Conservation (phyloP, 2,888 invertebrate genomes). For the Hanleya hanleyi region DNA sequence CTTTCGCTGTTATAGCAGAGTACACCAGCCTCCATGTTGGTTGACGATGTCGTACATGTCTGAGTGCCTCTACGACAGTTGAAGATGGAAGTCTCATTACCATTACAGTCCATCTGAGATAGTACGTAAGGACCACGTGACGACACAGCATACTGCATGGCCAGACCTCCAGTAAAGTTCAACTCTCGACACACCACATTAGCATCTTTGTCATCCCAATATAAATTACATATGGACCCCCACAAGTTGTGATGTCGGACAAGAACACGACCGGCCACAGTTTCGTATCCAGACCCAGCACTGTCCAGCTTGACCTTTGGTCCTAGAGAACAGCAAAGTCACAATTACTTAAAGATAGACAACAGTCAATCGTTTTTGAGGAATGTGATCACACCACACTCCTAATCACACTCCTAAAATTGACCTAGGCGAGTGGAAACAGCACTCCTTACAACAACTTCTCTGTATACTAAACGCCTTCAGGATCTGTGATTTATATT, state of each 20-base stretch:
- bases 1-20: slow-evolving; percentile 6
- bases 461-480: too few species aligned
- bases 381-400: too few species aligned
- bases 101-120: not conserved
- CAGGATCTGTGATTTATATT: too few species aligned
- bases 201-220: slow-evolving; percentile 76
- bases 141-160: slow-evolving; percentile 5
- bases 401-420: too few species aligned
- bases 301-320: not conserved
- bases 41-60: not conserved
- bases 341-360: too few species aligned
- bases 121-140: not conserved
- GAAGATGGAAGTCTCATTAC: not conserved
- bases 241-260: slow-evolving; percentile 53
- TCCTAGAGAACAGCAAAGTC: too few species aligned
- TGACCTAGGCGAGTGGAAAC: too few species aligned
- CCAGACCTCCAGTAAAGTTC: slow-evolving; percentile 66
- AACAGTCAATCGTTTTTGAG: too few species aligned
- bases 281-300: not conserved
- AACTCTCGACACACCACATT: slow-evolving; percentile 76
- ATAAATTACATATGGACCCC: slow-evolving; percentile 75
- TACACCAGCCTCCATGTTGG: slow-evolving; percentile 6
- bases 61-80: not conserved
- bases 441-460: too few species aligned
- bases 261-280: not conserved